Evolutionary conservation across 2,888 invertebrate species (phyloP).

Genomic region (Acleris holmiana): DNA sequence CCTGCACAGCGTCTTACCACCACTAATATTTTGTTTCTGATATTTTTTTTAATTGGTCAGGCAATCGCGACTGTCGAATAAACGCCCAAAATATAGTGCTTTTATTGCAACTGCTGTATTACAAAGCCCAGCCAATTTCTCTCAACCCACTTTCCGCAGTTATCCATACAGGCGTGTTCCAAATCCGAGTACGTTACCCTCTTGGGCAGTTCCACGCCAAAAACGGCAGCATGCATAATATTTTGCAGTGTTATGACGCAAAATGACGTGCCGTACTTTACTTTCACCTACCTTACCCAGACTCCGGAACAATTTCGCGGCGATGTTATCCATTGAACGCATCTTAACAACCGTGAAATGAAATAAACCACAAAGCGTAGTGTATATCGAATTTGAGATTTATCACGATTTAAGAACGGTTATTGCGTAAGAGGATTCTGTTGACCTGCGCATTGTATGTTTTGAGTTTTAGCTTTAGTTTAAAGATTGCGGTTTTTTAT

Average conservation of each 20-base stretch:
- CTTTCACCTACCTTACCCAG: conserved; percentile 28
- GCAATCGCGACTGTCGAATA: too few relatives aligned
- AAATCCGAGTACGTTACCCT: conserved; percentile 5
- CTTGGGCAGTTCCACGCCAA: conserved; percentile 12
- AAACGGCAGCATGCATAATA: conserved; percentile 27
- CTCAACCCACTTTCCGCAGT: background rate
- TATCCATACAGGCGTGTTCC: background rate
- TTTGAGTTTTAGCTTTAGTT: conserved; percentile 18
- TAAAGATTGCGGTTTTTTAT: conserved; percentile 2
- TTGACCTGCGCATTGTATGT: conserved; percentile 26
- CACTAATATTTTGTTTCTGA: too few relatives aligned
- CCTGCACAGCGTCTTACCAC: too few relatives aligned
- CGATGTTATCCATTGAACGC: conserved; percentile 11
- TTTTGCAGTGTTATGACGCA: conserved; percentile 25
- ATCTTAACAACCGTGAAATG: conserved; percentile 19
- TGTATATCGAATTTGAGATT: conserved; percentile 22
- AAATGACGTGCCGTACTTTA: conserved; percentile 25
- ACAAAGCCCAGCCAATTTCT: too few relatives aligned
- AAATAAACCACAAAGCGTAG: conserved; percentile 9
- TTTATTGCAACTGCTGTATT: too few relatives aligned
- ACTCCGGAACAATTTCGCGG: conserved; percentile 10
- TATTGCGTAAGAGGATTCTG: conserved; percentile 21
- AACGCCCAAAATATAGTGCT: too few relatives aligned
- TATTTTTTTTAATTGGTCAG: too few relatives aligned
- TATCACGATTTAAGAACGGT: conserved; percentile 9